phyloP scores from a whole-genome alignment of 2,888 invertebrate genomes.

The Pyrocoelia pectoralis region DNA sequence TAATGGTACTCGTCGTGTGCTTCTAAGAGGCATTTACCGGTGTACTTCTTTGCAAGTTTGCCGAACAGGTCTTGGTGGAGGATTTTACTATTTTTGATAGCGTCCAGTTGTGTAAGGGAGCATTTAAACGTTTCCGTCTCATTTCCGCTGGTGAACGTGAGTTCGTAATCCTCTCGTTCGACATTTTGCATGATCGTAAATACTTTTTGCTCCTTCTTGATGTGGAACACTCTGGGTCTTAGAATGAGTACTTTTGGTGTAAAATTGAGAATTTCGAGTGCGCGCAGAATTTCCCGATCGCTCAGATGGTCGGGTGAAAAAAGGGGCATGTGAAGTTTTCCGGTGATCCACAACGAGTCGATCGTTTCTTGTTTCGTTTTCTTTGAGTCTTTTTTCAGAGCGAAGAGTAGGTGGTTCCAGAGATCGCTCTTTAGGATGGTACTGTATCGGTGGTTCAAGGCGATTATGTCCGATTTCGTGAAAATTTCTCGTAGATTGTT shows the following conservation, averaged over 20 bases:
- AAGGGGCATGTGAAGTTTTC: conserved; percentile 26
- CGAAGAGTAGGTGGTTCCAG: conserved; percentile 18
- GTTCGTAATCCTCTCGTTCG: not conserved
- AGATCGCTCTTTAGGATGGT: conserved; percentile 15
- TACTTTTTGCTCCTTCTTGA: conserved; percentile 1
- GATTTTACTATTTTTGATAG: not conserved
- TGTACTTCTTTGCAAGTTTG: conserved; percentile 10
- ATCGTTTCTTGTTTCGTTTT: conserved; percentile 9
- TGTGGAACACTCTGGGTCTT: conserved; percentile 10
- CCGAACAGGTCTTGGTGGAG: not conserved
- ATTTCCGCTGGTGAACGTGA: not conserved
- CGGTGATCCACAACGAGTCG: conserved; percentile 19
- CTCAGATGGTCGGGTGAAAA: conserved; percentile 11
- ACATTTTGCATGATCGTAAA: conserved; percentile 17
- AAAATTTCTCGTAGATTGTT: conserved; percentile 14
- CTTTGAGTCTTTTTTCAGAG: conserved; percentile 4
- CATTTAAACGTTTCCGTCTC: not conserved
- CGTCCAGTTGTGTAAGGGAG: not conserved
- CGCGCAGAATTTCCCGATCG: conserved; percentile 20
- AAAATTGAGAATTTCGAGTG: conserved; percentile 18
- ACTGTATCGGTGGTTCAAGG: conserved; percentile 15
- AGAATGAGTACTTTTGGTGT: conserved; percentile 22
- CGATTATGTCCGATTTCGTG: conserved; percentile 8
- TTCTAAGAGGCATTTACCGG: conserved; percentile 21
- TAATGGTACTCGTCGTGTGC: conserved; percentile 26